Percentiles rank a stretch among this genome's conserved stretches.
These are phyloP conservation scores for Panthera uncia DNA, from an alignment of 2,113 vertebrate species.

Conservation along the genomic window DNA sequence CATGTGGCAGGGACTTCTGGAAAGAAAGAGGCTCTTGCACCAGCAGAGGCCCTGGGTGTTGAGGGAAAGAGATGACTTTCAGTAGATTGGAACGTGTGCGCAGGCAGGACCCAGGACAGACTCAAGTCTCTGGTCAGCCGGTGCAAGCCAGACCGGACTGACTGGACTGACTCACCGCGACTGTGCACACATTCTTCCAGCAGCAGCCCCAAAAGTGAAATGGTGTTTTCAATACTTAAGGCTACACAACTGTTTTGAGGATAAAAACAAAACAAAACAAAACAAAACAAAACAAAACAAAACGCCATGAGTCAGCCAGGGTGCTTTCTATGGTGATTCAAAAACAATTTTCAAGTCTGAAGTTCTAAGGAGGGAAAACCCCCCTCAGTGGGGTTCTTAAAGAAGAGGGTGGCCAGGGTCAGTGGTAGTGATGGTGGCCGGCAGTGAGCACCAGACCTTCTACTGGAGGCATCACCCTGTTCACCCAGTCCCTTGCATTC, in stretches of 20 bases:
- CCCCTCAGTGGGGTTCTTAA: not conserved
- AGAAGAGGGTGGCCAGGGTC: not conserved
- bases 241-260: not conserved
- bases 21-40: not conserved
- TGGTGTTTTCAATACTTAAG: conserved; percentile 23
- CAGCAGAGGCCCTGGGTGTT: not conserved
- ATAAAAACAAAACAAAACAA: too few species aligned
- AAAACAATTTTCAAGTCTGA: conserved; percentile 44
- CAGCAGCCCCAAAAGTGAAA: not conserved
- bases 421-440: not conserved
- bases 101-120: not conserved
- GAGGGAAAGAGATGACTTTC: not conserved
- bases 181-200: not conserved
- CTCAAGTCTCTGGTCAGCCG: not conserved
- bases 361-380: not conserved
- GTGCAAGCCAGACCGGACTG: not conserved
- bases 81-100: not conserved
- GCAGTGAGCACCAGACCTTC: too few species aligned
- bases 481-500: not conserved
- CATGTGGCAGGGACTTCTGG: not conserved
- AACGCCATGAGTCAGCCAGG: not conserved
- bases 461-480: not conserved
- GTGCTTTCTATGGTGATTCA: not conserved
- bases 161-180: not conserved
- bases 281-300: not conserved